Base-by-base conservation (phyloP, 64 coral and sea anemone genomes). In the Porites lutea region DNA sequence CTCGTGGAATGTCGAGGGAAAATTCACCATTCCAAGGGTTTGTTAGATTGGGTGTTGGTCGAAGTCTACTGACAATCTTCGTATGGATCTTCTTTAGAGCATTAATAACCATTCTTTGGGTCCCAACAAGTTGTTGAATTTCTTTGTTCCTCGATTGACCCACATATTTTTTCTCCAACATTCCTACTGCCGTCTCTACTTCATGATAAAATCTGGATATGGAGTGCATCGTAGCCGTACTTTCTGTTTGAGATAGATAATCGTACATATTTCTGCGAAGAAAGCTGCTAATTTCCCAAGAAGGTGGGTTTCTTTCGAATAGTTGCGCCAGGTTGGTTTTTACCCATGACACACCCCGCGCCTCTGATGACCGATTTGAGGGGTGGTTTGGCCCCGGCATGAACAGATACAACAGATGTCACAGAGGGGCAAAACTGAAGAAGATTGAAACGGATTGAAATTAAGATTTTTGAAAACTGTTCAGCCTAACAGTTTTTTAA, bases 171-270 rank as follows among this genome's bases (percentile, higher is more conserved):
- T 89, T 72, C 87, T 89, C 72, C 47, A 89, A 53, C 54, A 59
- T 77, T 61, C 75, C 87, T 9, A 89, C 87, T 75, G 70, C 59
- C 59, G 21, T 75, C 59, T 89, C 72, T 61, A 89, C 87, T 89
- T 89, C 86, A 88, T 71, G 86, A 73, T 74, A 72, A 88, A 88
- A 88, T 11, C 48, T 74, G 68, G 86, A 60, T 60, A 88, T 77
- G 51, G 68, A 58, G 23, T 51, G 45, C 86, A 88, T 74, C 51
- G 71, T 51, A 58, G 68, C 66, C 72, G 86, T 76, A 88, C 74
- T 60, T 74, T 88, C 86, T 12, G 86, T 88, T 88, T 88, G 72
- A 43, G 53, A 88, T n/a, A 88, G 16, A 88, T 37, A 85, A 47
- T 85, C 8, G n/a, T 43, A 18, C 59, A 43, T 85, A n/a, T 16